Evolutionary conservation across 2,797 vertebrate species (phyloP).

Genomic region (Prunella strophiata): DNA sequence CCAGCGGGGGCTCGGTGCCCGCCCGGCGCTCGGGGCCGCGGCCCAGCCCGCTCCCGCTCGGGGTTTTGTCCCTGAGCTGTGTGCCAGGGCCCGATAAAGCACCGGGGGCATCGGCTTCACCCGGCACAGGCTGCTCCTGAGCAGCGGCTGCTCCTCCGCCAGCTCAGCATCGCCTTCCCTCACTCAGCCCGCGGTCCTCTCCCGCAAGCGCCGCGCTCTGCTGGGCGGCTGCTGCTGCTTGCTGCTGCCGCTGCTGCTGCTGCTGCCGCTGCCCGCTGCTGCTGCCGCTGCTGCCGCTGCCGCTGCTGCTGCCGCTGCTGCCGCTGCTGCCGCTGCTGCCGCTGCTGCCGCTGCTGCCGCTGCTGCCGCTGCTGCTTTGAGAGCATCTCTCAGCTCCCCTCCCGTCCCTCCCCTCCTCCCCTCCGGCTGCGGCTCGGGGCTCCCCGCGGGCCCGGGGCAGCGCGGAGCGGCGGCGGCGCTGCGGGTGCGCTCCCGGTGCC

Average conservation of each 20-base stretch:
- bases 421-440: not conserved
- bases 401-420: too few relatives aligned
- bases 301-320: too few relatives aligned
- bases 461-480: not conserved
- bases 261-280: too few relatives aligned
- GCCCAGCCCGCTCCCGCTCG: not conserved
- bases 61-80: not conserved
- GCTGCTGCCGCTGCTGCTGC: too few relatives aligned
- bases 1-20: not conserved
- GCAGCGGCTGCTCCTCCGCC: not conserved
- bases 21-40: not conserved
- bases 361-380: too few relatives aligned
- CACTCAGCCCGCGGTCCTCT: not conserved
- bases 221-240: not conserved
- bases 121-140: not conserved
- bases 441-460: not conserved
- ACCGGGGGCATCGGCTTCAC: not conserved
- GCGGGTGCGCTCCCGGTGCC: not conserved
- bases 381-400: too few relatives aligned
- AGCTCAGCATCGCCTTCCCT: accelerated
- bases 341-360: too few relatives aligned
- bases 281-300: too few relatives aligned
- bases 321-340: too few relatives aligned
- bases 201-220: not conserved
- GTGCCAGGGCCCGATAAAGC: constrained; percentile 12